A percentile compares a stretch with the other conserved stretches of the same genome.
phyloP scores from a whole-genome alignment of 1,140 invertebrate genomes.

The Trichonephila clavata region DNA sequence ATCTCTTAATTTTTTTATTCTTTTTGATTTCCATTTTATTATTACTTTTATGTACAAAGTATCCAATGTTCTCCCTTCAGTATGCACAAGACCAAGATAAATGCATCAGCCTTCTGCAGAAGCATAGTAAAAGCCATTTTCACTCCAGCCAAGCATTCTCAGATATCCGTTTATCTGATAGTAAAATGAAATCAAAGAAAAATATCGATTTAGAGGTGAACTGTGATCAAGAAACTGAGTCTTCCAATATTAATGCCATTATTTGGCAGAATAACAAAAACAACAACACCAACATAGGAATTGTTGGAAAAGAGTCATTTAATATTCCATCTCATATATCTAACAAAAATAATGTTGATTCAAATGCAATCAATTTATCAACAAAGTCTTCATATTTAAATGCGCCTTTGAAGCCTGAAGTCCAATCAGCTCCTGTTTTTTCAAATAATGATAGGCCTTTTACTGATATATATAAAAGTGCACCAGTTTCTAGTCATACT shows the following conservation, averaged over 20 bases:
- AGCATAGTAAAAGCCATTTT: constrained; percentile 59
- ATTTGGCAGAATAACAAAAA: background rate
- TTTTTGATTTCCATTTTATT: too few relatives aligned
- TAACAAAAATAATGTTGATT: background rate
- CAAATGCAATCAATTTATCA: background rate
- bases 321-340: background rate
- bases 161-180: constrained; percentile 56
- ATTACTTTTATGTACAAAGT: too few relatives aligned
- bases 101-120: constrained; percentile 55
- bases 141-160: constrained; percentile 59
- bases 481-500: constrained; percentile 63
- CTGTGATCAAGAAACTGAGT: background rate
- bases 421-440: constrained; percentile 43
- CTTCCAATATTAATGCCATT: background rate
- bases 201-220: background rate
- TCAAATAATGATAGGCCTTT: constrained; percentile 42
- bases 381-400: constrained; percentile 14
- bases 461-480: constrained; percentile 9
- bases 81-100: constrained; percentile 71
- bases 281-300: background rate
- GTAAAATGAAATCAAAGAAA: constrained; percentile 43
- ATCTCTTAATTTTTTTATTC: too few relatives aligned
- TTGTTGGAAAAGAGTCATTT: background rate
- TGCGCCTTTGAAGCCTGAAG: background rate
- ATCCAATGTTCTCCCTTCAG: constrained; percentile 17